Conservation (phyloP, 1,140 invertebrate species). For the Neodiprion fabricii region DNA sequence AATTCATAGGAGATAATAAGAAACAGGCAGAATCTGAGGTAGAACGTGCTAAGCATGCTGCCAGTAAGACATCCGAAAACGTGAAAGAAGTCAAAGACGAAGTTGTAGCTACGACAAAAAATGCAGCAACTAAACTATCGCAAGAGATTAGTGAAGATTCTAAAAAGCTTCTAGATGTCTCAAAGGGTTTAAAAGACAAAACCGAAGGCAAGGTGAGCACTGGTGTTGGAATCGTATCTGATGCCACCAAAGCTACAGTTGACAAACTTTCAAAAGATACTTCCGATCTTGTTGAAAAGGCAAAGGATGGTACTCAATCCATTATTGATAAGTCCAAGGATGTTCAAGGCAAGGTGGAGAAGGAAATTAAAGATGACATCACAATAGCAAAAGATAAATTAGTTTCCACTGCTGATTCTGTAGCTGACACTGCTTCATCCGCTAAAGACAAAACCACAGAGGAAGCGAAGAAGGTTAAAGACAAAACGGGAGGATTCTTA, state of each 20-base stretch:
- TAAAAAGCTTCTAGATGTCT: background rate
- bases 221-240: background rate
- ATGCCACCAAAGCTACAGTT: background rate
- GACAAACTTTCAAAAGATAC: slow-evolving; percentile 14
- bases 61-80: slow-evolving; percentile 17
- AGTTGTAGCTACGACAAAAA: background rate
- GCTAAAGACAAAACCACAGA: slow-evolving; percentile 29
- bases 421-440: slow-evolving; percentile 11
- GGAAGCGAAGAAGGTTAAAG: slow-evolving; percentile 37
- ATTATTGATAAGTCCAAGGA: background rate
- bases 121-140: slow-evolving; percentile 8
- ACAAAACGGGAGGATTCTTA: slow-evolving; percentile 34
- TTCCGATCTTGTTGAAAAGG: slow-evolving; percentile 8
- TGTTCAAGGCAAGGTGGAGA: slow-evolving; percentile 11
- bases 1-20: slow-evolving; percentile 41
- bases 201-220: background rate
- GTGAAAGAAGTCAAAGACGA: slow-evolving; percentile 18
- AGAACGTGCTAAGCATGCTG: slow-evolving; percentile 22
- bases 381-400: slow-evolving; percentile 21
- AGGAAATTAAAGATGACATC: slow-evolving; percentile 27
- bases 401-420: background rate
- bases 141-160: slow-evolving; percentile 1
- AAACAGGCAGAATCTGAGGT: slow-evolving; percentile 31
- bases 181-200: slow-evolving; percentile 1
- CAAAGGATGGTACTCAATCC: slow-evolving; percentile 21